Evolutionary conservation across 2,888 invertebrate species (phyloP).

Genomic region (Philonicus albiceps): DNA sequence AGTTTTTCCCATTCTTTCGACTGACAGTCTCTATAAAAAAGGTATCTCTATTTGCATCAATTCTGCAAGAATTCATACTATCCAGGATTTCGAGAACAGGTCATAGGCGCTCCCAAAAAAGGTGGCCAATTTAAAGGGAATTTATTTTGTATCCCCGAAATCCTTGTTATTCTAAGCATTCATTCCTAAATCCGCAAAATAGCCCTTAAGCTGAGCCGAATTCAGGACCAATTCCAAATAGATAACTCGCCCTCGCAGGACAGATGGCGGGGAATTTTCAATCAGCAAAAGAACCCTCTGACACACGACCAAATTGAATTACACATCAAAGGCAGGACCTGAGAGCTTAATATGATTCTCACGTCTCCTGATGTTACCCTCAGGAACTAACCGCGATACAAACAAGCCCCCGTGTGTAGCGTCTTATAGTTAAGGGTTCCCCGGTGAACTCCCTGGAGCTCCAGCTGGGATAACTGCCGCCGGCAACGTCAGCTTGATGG

Average conservation of each 20-base stretch:
- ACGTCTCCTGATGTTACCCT: constrained; percentile 34
- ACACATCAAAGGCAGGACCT: constrained; percentile 44
- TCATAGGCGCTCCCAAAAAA: not conserved
- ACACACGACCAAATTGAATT: constrained; percentile 40
- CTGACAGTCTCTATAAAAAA: not conserved
- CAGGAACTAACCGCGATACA: constrained; percentile 37
- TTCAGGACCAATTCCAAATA: not conserved
- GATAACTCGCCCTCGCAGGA: not conserved
- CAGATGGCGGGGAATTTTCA: constrained; percentile 36
- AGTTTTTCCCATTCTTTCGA: no score
- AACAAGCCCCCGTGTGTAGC: not conserved
- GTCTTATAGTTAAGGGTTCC: not conserved
- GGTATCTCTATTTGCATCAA: not conserved
- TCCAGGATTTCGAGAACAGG: not conserved
- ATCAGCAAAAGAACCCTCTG: constrained; percentile 30
- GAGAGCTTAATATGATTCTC: constrained; percentile 44
- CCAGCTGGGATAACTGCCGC: not conserved
- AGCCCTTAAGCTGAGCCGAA: not conserved
- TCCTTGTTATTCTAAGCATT: constrained; percentile 7
- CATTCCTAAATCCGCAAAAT: not conserved
- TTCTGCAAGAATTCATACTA: not conserved
- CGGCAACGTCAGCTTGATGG: not conserved
- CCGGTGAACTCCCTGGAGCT: not conserved
- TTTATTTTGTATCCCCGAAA: not conserved
- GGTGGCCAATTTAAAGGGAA: not conserved